Conservation (phyloP, 2,113 vertebrate genomes). For the Rhynchopsitta pachyrhyncha region DNA sequence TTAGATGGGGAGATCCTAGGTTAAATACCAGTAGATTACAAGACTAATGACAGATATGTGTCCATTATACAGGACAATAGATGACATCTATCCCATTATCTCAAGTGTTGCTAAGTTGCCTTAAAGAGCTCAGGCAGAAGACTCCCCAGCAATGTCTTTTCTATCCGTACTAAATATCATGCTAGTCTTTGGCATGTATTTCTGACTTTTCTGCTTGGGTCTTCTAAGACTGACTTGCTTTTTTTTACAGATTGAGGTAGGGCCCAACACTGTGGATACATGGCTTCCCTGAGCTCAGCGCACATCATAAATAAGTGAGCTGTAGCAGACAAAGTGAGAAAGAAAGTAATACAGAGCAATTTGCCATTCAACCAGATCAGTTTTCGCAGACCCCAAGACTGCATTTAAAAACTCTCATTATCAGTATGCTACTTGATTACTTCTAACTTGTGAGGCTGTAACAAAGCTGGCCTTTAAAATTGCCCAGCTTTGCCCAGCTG, state of each 20-base stretch:
- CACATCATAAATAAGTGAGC: neutral
- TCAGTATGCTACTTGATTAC: neutral
- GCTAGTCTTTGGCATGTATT: neutral
- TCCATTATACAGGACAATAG: neutral
- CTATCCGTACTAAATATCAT: neutral
- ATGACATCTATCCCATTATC: neutral
- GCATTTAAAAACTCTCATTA: neutral
- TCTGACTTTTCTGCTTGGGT: neutral
- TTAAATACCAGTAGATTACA: neutral
- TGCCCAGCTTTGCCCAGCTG: neutral
- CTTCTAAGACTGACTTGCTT: neutral
- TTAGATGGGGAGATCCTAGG: neutral
- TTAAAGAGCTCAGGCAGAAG: neutral
- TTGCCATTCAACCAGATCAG: neutral
- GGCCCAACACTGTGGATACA: rapidly evolving
- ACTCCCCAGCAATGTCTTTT: neutral
- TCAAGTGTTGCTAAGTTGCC: neutral
- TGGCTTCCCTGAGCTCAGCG: neutral
- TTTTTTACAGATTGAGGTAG: neutral
- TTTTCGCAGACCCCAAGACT: neutral
- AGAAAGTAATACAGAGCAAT: neutral
- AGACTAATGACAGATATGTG: neutral
- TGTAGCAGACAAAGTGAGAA: neutral
- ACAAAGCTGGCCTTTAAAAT: neutral
- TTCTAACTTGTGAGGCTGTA: conserved; percentile 4